A percentile compares a stretch with the other conserved stretches of the same genome.
Evolutionary conservation across 92 coral and sea anemone species (phyloP).

Genomic region (Plumapathes pennacea): DNA sequence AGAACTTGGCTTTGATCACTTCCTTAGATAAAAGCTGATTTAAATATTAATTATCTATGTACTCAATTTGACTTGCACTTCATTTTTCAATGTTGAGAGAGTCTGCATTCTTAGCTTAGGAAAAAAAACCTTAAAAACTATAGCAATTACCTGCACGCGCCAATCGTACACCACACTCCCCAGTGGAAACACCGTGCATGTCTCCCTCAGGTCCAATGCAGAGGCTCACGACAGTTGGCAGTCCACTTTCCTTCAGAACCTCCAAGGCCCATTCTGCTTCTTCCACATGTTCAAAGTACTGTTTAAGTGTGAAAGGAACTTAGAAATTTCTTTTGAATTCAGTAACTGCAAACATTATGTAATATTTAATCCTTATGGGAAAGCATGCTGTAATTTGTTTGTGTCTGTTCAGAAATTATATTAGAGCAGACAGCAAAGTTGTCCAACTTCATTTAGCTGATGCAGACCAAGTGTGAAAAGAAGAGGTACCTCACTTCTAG

Average conservation of each 20-base stretch:
- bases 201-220: conserved; percentile 98
- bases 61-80: too few species aligned
- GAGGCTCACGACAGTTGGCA: conserved; percentile 85
- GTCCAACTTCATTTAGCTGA: too few species aligned
- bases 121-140: background rate
- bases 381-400: too few species aligned
- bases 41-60: too few species aligned
- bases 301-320: too few species aligned
- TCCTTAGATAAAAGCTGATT: too few species aligned
- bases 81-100: too few species aligned
- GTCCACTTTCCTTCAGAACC: conserved; percentile 84
- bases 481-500: too few species aligned
- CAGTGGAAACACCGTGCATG: conserved; percentile 93
- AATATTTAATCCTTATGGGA: too few species aligned
- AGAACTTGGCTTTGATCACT: too few species aligned
- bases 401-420: conserved; percentile 1
- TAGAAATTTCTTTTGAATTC: background rate
- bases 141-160: conserved; percentile 85
- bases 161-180: conserved; percentile 94
- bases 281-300: conserved; percentile 99
- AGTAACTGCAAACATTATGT: background rate
- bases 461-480: too few species aligned
- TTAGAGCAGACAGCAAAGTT: background rate
- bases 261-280: conserved; percentile 99
- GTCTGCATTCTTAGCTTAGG: too few species aligned